These are phyloP conservation scores for Fistularia tabacaria DNA, from an alignment of 2,797 vertebrate species.

Conservation along the genomic window DNA sequence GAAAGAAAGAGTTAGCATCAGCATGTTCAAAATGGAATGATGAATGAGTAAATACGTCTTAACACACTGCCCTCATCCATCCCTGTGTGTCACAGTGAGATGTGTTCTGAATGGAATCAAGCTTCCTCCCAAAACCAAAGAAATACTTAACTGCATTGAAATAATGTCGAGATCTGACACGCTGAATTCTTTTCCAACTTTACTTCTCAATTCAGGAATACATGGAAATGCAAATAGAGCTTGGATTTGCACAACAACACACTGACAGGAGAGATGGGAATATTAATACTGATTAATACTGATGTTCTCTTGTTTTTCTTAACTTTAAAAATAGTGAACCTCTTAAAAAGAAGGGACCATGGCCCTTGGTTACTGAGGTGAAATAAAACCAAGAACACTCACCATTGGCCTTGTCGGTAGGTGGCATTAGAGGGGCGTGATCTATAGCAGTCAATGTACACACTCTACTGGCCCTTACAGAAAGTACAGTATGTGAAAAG, in stretches of 20 bases:
- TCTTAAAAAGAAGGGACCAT: no score
- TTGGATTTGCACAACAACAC: no score
- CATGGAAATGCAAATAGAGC: neutral
- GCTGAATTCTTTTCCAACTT: conserved; percentile 41
- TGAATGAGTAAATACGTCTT: conserved; percentile 49
- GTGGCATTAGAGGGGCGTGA: conserved; percentile 21
- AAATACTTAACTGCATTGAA: conserved; percentile 15
- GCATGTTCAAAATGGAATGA: conserved; percentile 51
- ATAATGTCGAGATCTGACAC: conserved; percentile 20
- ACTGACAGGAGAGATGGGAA: no score
- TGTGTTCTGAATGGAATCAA: conserved; percentile 22
- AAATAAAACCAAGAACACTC: conserved; percentile 41
- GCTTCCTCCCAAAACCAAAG: conserved; percentile 2
- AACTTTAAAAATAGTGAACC: no score
- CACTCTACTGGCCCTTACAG: conserved; percentile 33
- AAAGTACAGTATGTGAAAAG: conserved; percentile 35
- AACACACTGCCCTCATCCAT: conserved; percentile 53
- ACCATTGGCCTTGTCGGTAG: conserved; percentile 31
- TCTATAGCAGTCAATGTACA: conserved; percentile 18
- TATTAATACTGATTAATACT: no score
- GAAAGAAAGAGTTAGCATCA: conserved; percentile 33
- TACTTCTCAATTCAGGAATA: conserved; percentile 33
- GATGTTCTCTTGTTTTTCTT: no score
- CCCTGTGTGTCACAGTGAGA: conserved; percentile 43
- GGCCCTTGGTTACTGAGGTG: no score